Percentiles rank a stretch among this genome's conserved stretches.
These are phyloP conservation scores for Girardinus metallicus DNA, from an alignment of 2,797 vertebrate species.

Conservation along the genomic window DNA sequence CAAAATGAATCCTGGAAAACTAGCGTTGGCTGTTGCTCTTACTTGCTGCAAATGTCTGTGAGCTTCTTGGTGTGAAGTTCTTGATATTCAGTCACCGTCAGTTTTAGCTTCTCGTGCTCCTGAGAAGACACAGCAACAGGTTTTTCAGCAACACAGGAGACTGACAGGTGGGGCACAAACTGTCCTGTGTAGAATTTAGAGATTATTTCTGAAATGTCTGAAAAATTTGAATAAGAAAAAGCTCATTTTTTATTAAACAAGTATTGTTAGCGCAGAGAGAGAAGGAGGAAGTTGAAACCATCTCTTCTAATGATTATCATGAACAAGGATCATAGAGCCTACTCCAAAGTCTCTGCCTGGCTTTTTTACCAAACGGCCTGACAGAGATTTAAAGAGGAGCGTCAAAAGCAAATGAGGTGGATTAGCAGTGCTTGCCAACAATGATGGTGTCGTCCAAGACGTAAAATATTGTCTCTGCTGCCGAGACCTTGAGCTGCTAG, in stretches of 20 bases:
- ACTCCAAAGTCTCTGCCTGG: not conserved
- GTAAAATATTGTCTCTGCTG: no score
- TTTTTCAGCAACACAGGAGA: constrained; percentile 23
- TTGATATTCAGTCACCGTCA: constrained; percentile 80
- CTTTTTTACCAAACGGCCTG: no score
- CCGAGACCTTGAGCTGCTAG: no score
- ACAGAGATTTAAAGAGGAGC: no score
- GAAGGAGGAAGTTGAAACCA: no score
- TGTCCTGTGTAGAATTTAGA: not conserved
- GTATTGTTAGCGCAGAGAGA: not conserved
- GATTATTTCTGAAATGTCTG: not conserved
- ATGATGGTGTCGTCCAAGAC: no score
- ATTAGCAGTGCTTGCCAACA: no score
- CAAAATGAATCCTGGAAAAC: not conserved
- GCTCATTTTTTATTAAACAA: not conserved
- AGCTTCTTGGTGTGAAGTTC: constrained; percentile 84
- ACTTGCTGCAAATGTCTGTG: constrained; percentile 87
- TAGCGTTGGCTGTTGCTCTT: constrained; percentile 5
- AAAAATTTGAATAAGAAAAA: not conserved
- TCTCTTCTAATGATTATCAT: no score
- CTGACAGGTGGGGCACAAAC: not conserved
- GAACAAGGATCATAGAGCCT: not conserved
- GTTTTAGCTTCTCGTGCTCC: constrained; percentile 83
- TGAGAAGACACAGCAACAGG: constrained; percentile 50
- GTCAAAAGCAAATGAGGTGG: no score